These are phyloP conservation scores for Sebastes itinus DNA, from an alignment of 2,797 vertebrate species.

Conservation along the genomic window DNA sequence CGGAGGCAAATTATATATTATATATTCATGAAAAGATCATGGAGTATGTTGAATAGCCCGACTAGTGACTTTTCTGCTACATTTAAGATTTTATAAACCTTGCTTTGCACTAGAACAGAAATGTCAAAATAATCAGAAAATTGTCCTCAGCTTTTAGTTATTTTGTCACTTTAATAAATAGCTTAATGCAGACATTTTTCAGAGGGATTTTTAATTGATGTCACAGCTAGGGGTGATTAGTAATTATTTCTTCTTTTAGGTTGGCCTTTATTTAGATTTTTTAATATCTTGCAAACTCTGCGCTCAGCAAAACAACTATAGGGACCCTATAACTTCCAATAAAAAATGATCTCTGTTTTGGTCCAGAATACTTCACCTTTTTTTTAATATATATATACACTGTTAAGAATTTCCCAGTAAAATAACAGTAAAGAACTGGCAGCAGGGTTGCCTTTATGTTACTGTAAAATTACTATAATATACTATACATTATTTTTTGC, in stretches of 20 bases:
- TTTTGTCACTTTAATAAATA: not conserved
- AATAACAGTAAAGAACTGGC: no score
- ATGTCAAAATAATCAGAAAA: not conserved
- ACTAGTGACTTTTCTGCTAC: not conserved
- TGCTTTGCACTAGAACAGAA: not conserved
- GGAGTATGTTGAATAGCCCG: not conserved
- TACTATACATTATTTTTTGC: no score
- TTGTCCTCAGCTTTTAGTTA: not conserved
- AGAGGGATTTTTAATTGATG: not conserved
- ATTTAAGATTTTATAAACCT: not conserved
- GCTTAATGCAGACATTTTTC: not conserved
- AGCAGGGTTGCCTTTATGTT: no score
- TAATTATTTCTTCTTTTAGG: not conserved
- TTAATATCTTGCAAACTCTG: not conserved
- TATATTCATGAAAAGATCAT: not conserved
- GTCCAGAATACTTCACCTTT: slow-evolving; percentile 43
- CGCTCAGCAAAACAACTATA: not conserved
- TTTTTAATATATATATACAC: not conserved
- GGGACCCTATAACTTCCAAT: not conserved
- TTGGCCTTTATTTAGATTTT: not conserved
- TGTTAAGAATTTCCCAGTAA: no score
- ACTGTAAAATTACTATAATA: no score
- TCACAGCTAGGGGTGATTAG: not conserved
- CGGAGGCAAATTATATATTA: not conserved
- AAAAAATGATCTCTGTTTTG: slow-evolving; percentile 47